These are phyloP conservation scores for Cybosia mesomella DNA, from an alignment of 2,888 invertebrate species.

Conservation along the genomic window DNA sequence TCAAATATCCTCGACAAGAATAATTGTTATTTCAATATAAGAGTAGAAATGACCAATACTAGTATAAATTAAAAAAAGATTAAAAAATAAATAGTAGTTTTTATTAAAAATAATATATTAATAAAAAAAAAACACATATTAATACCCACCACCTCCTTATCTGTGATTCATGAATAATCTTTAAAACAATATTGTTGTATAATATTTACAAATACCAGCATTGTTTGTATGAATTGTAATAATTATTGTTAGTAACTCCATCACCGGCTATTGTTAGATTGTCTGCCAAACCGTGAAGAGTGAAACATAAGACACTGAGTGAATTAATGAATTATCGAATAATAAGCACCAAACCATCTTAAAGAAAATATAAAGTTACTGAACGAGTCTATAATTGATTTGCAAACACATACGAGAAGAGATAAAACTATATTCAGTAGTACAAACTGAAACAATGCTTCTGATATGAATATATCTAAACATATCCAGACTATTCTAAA, in stretches of 20 bases:
- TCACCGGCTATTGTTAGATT: background rate
- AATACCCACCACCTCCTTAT: background rate
- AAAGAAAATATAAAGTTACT: background rate
- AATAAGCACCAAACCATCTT: background rate
- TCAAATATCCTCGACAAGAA: no score
- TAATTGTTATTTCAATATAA: no score
- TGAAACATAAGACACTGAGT: background rate
- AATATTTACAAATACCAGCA: constrained; percentile 37
- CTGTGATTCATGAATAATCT: background rate
- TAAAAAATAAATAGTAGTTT: background rate
- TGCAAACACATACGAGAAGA: background rate
- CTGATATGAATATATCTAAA: background rate
- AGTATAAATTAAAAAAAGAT: no score
- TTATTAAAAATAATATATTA: background rate
- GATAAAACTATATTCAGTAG: background rate
- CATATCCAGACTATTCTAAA: background rate
- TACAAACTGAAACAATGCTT: background rate
- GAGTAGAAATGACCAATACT: no score
- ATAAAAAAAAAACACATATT: background rate
- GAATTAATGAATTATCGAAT: background rate
- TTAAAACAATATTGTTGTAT: constrained; percentile 5
- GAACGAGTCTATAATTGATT: background rate
- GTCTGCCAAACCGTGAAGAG: background rate
- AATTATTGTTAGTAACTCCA: background rate
- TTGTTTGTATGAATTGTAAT: constrained; percentile 20